These are phyloP conservation scores for Eira barbara DNA, from an alignment of 2,113 vertebrate genomes.

Conservation along the genomic window DNA sequence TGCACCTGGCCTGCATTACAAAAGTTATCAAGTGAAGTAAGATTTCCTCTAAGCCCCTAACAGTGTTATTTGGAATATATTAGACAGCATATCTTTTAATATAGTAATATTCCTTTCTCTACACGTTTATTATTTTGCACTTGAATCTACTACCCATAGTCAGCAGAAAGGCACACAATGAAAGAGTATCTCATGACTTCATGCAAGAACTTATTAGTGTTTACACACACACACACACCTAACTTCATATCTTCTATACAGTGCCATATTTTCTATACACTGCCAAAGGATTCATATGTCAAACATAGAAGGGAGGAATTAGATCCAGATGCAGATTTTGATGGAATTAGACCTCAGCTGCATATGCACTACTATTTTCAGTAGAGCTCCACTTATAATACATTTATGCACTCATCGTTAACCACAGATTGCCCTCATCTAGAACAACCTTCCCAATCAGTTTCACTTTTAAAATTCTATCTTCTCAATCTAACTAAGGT, in stretches of 20 bases:
- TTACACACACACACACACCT: not conserved
- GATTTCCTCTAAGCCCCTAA: constrained; percentile 49
- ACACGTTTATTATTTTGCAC: constrained; percentile 59
- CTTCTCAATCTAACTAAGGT: too few species aligned
- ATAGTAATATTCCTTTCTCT: constrained; percentile 53
- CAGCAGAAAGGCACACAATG: constrained; percentile 16
- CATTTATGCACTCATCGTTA: too few species aligned
- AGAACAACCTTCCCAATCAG: too few species aligned
- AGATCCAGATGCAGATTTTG: too few species aligned
- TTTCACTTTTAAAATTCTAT: too few species aligned
- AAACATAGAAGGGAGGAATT: too few species aligned
- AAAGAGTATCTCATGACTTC: not conserved
- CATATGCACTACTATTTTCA: too few species aligned
- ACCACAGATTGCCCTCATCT: too few species aligned
- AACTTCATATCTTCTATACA: not conserved
- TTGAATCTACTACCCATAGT: constrained; percentile 32
- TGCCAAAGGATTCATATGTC: too few species aligned
- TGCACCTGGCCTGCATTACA: constrained; percentile 55
- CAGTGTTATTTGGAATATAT: constrained; percentile 49
- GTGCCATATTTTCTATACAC: too few species aligned
- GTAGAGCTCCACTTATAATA: too few species aligned
- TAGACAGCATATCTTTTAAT: constrained; percentile 57
- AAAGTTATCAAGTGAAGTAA: constrained; percentile 63
- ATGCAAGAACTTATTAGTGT: not conserved
- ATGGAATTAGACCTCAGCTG: too few species aligned